Percentiles rank a stretch among this genome's conserved stretches.
Conservation (phyloP, 1,140 invertebrate genomes). For the Aphelenchoides besseyi region DNA sequence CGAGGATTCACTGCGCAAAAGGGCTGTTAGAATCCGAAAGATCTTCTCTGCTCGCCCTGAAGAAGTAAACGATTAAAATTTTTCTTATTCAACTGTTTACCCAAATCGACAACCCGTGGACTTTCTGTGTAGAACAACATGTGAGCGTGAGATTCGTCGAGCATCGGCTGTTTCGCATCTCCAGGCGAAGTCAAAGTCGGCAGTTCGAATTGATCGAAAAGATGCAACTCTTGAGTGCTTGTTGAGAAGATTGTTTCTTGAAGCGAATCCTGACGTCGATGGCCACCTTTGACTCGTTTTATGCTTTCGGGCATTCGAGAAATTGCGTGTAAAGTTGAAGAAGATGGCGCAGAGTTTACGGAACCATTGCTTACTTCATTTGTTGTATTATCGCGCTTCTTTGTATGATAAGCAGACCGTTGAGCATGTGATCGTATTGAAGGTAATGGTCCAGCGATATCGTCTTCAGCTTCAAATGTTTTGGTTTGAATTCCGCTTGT, state of each 20-base stretch:
- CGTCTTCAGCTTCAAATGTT: background rate
- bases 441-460: slow-evolving; percentile 5
- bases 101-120: slow-evolving; percentile 58
- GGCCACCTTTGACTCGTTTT: slow-evolving; percentile 54
- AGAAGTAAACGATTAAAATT: background rate
- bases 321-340: background rate
- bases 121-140: slow-evolving; percentile 60
- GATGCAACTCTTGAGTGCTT: slow-evolving; percentile 51
- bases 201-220: slow-evolving; percentile 58
- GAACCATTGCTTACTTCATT: background rate
- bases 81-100: background rate
- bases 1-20: slow-evolving; percentile 40
- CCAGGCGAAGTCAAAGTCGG: slow-evolving; percentile 51
- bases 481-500: background rate
- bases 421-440: background rate
- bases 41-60: slow-evolving; percentile 49
- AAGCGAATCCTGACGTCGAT: slow-evolving; percentile 57
- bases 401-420: background rate
- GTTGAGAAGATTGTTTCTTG: slow-evolving; percentile 60
- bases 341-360: slow-evolving; percentile 20
- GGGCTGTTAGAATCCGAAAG: slow-evolving; percentile 49
- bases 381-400: slow-evolving; percentile 11
- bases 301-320: slow-evolving; percentile 39
- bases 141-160: slow-evolving; percentile 59
- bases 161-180: slow-evolving; percentile 54